Evolutionary conservation across 2,888 invertebrate genomes (phyloP), one percentile per base, ranked within the genome.

Genomic region (Orchesellides sinensis): DNA sequence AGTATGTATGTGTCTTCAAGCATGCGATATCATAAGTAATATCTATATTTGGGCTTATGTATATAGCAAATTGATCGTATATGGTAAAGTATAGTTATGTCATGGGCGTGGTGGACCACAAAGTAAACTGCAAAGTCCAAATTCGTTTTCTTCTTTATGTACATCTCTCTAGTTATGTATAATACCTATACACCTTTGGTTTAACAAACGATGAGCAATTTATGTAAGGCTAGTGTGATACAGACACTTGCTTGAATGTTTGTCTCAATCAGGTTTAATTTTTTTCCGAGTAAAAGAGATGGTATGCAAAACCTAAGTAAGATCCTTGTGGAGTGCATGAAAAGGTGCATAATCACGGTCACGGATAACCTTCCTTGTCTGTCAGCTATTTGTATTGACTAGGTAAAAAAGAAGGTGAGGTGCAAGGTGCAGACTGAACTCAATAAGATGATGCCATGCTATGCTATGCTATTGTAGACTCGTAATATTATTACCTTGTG

Each of bases 321-420:
- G 29, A 59, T 59, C 59, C 59, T 59, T 59, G 59, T 59, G 27
- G 59, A 61, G 35, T 59, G 40, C 59, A 70, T 21, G 54, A 72
- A 69, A 56, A 63, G 70, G 68, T 79, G 79, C 79, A 79, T 63
- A 70, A 79, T 79, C 79, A 79, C 79, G 79, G 79, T 79, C 79
- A 79, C 79, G 79, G 72, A 72, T 79, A 79, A 72, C 79, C 79
- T 79, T 79, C 70, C 70, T 40, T 65, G 79, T 72, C 79, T 70
- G 61, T 78, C 63, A 78, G 56, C 66, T 75, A 45, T 10, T n/a
- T n/a, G 17, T 25, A 45, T 45, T 27, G 65, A 45, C 2, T 10
- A 66, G n/a, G 35, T 17, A 66, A n/a, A n/a, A n/a, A n/a, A n/a
- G n/a, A 66, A 77, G 78, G 78, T 69, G 69, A 78, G 69, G 78